Evolutionary conservation across 2,113 vertebrate species (phyloP), one percentile per base, ranked within the genome.

Genomic region (Silurus asotus): DNA sequence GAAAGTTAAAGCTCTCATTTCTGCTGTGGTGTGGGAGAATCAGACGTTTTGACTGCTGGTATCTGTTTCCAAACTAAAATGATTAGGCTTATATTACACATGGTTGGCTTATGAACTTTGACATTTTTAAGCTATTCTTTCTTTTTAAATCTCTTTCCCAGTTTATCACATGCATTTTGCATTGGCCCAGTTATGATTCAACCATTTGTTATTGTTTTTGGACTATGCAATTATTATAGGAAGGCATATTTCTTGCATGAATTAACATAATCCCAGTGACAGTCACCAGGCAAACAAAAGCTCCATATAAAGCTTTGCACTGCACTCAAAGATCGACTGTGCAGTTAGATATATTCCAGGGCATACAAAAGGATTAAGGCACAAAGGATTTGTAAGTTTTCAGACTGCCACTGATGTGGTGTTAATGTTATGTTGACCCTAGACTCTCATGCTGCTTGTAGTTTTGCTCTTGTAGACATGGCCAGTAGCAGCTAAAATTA

Each of bases 221-320:
- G 65, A 28, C 5, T 69, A 9, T 48, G 17, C 15, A 72, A 8
- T 45, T 48, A 48, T 72, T 48, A 49, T 48, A 72, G 69, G 69
- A 72, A 74, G 9, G 69, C 7, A 48, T 20, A 72, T 9, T 13
- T 53, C 48, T 53, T 75, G 72, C 48, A n/a, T 19, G 72, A n/a
- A n/a, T 51, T 53, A 51, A 53, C 10, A n/a, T 14, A n/a, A 13
- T 75, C 72, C 48, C 10, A 48, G 45, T 48, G 17, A 3, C 7
- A 48, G 69, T 75, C 20, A 53, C 53, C 20, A n/a, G 4, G 23
- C 72, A n/a, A n/a, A 53, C 9, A 53, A n/a, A 75, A 51, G 19
- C 72, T 51, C 48, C 72, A 75, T 75, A 51, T 75, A 75, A 75
- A 75, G 72, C 72, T n/a, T 23, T 17, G 51, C 53, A 51, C 48